These are phyloP conservation scores for Crossocerus cetratus DNA, from an alignment of 2,888 invertebrate genomes.

Conservation along the genomic window DNA sequence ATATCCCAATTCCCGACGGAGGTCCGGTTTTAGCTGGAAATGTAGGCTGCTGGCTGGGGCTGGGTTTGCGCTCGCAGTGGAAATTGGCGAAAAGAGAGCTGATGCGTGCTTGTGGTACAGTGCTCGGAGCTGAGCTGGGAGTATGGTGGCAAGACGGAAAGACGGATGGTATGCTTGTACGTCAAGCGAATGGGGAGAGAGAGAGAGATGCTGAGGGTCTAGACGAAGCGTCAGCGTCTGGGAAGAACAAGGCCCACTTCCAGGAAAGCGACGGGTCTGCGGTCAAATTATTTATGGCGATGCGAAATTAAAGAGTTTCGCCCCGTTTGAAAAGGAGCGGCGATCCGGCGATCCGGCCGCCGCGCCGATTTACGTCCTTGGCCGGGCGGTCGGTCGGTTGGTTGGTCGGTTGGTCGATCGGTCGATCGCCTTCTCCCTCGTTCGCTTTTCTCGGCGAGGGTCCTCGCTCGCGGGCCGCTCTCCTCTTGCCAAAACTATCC, in stretches of 20 bases:
- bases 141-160: too few species aligned
- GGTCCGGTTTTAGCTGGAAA: background rate
- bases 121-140: too few species aligned
- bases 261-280: slow-evolving; percentile 71
- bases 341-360: slow-evolving; percentile 59
- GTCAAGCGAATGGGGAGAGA: slow-evolving; percentile 28
- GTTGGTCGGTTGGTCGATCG: slow-evolving; percentile 15
- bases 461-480: background rate
- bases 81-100: too few species aligned
- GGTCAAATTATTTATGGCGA: slow-evolving; percentile 76
- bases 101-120: too few species aligned
- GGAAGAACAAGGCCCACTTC: slow-evolving; percentile 60
- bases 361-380: slow-evolving; percentile 70
- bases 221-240: slow-evolving; percentile 47
- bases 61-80: too few species aligned
- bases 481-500: background rate
- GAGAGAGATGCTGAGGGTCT: slow-evolving; percentile 14
- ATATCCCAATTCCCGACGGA: background rate
- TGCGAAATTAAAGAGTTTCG: slow-evolving; percentile 76
- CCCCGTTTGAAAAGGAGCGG: slow-evolving; percentile 67
- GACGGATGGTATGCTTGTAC: slow-evolving; percentile 32
- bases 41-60: background rate
- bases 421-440: slow-evolving; percentile 21
- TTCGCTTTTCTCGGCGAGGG: background rate
- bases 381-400: slow-evolving; percentile 35